Percentiles rank a stretch among this genome's conserved stretches.
These are phyloP conservation scores for Ophion obscuratus DNA, from an alignment of 2,888 invertebrate genomes.

Conservation along the genomic window DNA sequence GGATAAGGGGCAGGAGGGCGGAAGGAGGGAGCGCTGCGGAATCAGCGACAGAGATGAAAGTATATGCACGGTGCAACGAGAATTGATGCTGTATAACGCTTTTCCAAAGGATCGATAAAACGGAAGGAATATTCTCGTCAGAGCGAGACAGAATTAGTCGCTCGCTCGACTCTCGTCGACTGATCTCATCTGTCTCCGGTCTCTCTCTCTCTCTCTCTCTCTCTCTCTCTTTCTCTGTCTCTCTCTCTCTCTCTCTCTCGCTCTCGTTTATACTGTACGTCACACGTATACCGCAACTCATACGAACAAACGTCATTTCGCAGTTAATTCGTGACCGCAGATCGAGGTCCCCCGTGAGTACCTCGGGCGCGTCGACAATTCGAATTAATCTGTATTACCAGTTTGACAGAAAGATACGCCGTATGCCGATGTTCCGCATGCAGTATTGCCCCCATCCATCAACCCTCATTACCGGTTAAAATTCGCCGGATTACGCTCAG, in stretches of 20 bases:
- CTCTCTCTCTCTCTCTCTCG: constrained; percentile 25
- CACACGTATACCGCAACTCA: constrained; percentile 3
- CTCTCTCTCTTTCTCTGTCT: neutral
- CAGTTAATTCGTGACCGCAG: constrained; percentile 65
- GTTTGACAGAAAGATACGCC: constrained; percentile 65
- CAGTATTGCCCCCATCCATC: constrained; percentile 20
- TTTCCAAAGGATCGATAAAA: constrained; percentile 53
- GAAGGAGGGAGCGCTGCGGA: neutral
- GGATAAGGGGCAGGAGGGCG: neutral
- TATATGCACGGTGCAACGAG: constrained; percentile 29
- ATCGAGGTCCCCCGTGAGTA: constrained; percentile 55
- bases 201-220: neutral
- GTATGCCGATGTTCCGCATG: constrained; percentile 34
- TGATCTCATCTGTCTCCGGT: constrained; percentile 21
- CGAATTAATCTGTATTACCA: constrained; percentile 73
- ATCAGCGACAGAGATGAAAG: constrained; percentile 26
- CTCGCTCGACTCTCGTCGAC: constrained; percentile 32
- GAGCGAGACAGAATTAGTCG: constrained; percentile 17
- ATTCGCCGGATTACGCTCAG: neutral
- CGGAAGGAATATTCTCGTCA: constrained; percentile 52
- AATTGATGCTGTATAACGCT: neutral
- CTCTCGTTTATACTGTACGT: constrained; percentile 3
- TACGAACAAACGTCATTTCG: constrained; percentile 53
- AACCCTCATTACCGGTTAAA: constrained; percentile 1
- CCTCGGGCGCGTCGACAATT: constrained; percentile 70